Evolutionary conservation across 1,140 invertebrate genomes (phyloP).

Genomic region (Palaemon carinicauda): DNA sequence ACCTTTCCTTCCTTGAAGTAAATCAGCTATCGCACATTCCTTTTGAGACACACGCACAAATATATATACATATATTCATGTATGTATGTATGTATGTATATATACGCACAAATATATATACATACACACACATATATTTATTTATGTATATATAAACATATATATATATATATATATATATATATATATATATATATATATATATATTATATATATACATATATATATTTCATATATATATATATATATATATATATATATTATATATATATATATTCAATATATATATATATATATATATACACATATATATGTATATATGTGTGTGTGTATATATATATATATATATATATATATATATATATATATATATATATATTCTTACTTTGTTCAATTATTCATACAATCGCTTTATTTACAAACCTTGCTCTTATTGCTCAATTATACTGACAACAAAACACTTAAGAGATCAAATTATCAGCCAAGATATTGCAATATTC

Average conservation of each 20-base stretch:
- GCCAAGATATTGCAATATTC: too few relatives aligned
- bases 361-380: background rate
- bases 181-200: background rate
- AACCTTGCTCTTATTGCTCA: too few relatives aligned
- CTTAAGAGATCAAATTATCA: too few relatives aligned
- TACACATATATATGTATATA: background rate
- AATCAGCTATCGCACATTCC: too few relatives aligned
- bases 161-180: background rate
- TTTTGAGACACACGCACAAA: background rate
- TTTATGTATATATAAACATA: background rate
- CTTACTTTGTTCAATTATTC: background rate
- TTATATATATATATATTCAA: background rate
- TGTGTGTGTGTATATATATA: background rate
- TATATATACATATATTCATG: background rate
- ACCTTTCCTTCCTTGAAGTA: too few relatives aligned
- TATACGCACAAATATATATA: background rate
- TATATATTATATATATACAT: background rate
- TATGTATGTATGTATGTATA: background rate
- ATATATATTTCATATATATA: too few relatives aligned
- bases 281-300: background rate
- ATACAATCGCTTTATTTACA: too few relatives aligned
- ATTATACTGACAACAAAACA: too few relatives aligned
- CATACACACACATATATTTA: background rate
- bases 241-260: background rate
- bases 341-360: background rate